A percentile compares a stretch with the other conserved stretches of the same genome.
Conservation (phyloP, 2,113 vertebrate species). For the Galemys pyrenaicus region DNA sequence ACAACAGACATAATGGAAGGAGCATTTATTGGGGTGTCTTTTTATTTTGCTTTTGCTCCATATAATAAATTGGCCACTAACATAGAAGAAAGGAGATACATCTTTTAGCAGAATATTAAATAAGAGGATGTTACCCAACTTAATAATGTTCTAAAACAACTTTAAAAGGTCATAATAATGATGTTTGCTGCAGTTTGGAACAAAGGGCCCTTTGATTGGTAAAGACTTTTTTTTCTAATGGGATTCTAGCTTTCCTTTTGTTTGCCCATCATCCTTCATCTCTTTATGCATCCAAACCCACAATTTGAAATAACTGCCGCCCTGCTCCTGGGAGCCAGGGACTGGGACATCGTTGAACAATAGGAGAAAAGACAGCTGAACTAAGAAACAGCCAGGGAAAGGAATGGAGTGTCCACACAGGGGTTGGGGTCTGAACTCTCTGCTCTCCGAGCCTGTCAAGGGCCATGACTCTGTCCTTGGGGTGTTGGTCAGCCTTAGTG, state of each 20-base stretch:
- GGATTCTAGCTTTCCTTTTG: not conserved
- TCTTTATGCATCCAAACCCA: not conserved
- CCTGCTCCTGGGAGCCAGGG: not conserved
- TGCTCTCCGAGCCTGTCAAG: not conserved
- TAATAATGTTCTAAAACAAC: constrained; percentile 21
- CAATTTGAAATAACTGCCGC: constrained; percentile 6
- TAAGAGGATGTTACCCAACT: constrained; percentile 22
- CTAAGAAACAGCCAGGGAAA: not conserved
- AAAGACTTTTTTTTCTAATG: not conserved
- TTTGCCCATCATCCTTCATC: not conserved
- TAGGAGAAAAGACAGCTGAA: constrained; percentile 4
- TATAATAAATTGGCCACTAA: not conserved
- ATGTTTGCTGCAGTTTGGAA: constrained; percentile 41
- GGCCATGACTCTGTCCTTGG: not conserved
- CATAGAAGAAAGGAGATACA: not conserved
- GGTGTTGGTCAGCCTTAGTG: not conserved
- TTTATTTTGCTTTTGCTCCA: not conserved
- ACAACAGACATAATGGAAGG: not conserved
- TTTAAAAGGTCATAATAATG: constrained; percentile 3
- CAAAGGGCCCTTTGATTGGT: constrained; percentile 23
- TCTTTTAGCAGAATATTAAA: constrained; percentile 23
- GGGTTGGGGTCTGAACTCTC: fast-evolving
- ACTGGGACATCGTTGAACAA: not conserved
- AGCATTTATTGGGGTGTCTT: not conserved
- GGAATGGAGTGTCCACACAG: fast-evolving